phyloP scores from a whole-genome alignment of 2,113 vertebrate species.

The Mesocricetus auratus region DNA sequence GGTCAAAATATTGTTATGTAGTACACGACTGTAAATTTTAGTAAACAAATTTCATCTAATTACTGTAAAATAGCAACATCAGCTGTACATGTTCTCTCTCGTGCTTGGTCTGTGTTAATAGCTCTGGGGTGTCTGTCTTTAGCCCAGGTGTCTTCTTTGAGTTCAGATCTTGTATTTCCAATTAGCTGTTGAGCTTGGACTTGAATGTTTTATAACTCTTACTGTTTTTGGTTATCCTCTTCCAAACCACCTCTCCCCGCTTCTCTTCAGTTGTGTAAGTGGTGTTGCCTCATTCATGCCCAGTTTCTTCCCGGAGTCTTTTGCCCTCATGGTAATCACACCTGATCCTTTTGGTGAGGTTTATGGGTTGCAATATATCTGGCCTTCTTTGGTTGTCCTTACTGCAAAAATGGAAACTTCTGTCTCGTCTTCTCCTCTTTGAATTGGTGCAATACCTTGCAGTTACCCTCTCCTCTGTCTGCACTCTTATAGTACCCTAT shows the following conservation, averaged over 20 bases:
- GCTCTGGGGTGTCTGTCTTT: not conserved
- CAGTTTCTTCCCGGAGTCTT: not conserved
- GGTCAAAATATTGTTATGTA: not conserved
- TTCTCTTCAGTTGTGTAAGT: not conserved
- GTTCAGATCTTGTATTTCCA: not conserved
- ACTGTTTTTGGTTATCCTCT: not conserved
- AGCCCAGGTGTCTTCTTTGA: not conserved
- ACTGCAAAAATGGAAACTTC: not conserved
- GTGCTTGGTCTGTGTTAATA: not conserved
- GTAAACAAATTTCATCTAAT: not conserved
- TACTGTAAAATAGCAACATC: not conserved
- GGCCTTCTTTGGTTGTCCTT: not conserved
- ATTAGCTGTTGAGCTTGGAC: not conserved
- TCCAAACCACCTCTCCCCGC: not conserved
- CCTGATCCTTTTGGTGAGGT: not conserved
- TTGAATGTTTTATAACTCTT: not conserved
- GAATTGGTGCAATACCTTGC: no score
- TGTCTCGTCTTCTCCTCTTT: not conserved
- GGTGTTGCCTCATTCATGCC: not conserved
- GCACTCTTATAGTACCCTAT: accelerated
- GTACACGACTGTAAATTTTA: not conserved
- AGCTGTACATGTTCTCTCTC: not conserved
- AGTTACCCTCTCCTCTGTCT: accelerated
- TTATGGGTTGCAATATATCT: not conserved
- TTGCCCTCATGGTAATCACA: not conserved